A percentile compares a stretch with the other conserved stretches of the same genome.
These are phyloP conservation scores for Molossus molossus DNA, from an alignment of 2,797 vertebrate genomes.

Conservation along the genomic window DNA sequence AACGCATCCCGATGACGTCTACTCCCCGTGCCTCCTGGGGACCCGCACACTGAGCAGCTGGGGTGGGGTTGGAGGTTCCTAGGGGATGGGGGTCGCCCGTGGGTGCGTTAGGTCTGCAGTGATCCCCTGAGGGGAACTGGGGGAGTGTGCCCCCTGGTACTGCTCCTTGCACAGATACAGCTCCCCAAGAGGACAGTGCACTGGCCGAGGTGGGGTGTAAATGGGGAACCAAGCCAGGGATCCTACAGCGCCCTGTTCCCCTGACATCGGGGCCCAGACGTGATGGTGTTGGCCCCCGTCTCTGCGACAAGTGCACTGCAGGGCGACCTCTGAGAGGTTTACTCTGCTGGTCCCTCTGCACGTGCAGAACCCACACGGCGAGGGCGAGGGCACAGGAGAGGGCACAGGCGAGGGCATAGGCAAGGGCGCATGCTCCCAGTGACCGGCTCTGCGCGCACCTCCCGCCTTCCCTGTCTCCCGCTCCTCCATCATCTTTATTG, in stretches of 20 bases:
- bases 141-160: accelerated
- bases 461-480: background rate
- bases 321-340: accelerated
- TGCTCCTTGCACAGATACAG: background rate
- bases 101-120: background rate
- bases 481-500: background rate
- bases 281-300: background rate
- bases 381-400: too few relatives aligned
- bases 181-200: background rate
- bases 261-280: constrained; percentile 66
- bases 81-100: accelerated
- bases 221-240: constrained; percentile 70
- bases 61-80: background rate
- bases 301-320: background rate
- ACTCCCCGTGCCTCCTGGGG: background rate
- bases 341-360: accelerated
- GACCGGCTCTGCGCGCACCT: accelerated
- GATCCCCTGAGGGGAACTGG: accelerated
- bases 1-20: too few relatives aligned
- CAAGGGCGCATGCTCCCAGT: too few relatives aligned
- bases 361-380: accelerated
- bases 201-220: background rate
- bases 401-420: too few relatives aligned
- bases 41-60: background rate
- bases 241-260: background rate